A percentile compares a stretch with the other conserved stretches of the same genome.
Evolutionary conservation across 2,888 invertebrate species (phyloP).

Genomic region (Drosophila flavopinicola): DNA sequence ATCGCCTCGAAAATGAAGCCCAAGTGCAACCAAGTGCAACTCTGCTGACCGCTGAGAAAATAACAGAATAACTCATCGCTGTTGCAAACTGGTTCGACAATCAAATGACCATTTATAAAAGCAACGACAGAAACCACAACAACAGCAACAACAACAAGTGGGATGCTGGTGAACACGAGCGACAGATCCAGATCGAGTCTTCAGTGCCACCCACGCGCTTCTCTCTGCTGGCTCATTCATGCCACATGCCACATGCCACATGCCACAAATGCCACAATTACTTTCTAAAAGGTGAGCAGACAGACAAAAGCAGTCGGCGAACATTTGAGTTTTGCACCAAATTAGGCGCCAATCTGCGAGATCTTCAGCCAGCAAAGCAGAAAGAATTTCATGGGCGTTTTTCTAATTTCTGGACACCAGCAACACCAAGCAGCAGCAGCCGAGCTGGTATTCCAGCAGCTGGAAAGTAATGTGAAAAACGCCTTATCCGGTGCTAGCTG

Average conservation of each 20-base stretch:
- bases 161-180: constrained; percentile 5
- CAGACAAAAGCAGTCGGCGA: constrained; percentile 41
- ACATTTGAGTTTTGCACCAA: constrained; percentile 75
- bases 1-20: constrained; percentile 24
- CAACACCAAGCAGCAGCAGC: constrained; percentile 22
- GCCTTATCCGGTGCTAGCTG: constrained; percentile 72
- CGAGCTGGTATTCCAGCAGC: constrained; percentile 49
- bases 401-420: constrained; percentile 68
- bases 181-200: constrained; percentile 13
- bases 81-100: constrained; percentile 64
- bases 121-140: constrained; percentile 20
- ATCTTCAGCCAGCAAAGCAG: constrained; percentile 15
- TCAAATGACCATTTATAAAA: constrained; percentile 75
- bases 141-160: constrained; percentile 14
- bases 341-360: constrained; percentile 73
- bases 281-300: constrained; percentile 64
- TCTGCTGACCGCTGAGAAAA: constrained; percentile 35
- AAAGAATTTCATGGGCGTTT: constrained; percentile 76
- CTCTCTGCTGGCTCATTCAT: background rate
- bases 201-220: constrained; percentile 58
- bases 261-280: constrained; percentile 65
- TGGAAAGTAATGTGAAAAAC: constrained; percentile 73
- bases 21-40: constrained; percentile 16
- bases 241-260: too few relatives aligned
- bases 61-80: constrained; percentile 47